Base-by-base conservation (phyloP, 1,140 invertebrate species). In the Diorhabda elongata region DNA sequence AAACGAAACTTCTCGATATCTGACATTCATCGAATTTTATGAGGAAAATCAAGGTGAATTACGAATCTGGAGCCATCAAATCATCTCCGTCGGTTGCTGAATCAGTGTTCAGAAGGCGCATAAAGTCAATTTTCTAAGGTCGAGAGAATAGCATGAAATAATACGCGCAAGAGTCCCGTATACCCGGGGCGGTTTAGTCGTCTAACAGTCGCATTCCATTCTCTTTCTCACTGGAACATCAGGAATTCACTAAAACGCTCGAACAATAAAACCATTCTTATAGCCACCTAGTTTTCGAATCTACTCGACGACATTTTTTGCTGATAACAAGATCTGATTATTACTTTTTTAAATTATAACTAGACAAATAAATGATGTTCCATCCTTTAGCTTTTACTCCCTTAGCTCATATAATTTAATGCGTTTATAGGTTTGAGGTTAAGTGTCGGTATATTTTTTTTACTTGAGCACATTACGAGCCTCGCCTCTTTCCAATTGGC, bases 191-290 rank as follows among this genome's bases (percentile, higher is more conserved):
- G 42, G 42, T 44, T 7, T 61, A 57, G 68, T 69, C 68, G 68
- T 63, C 68, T 43, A 56, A 42, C 41, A 42, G 68, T 69, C 68
- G 68, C 68, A 44, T 44, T 68, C 6, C 26, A 26, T 26, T 52
- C 47, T 6, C 47, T 52, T 5, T 52, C 47, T 8, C 47, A 8
- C 47, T n/a, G 47, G 61, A 58, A 69, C 56, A 58, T 57, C 52
- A 26, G 47, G 59, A 64, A 56, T 64, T 72, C 67, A 58, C 70
- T 61, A 58, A 64, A 45, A 70, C 73, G 70, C 72, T 74, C 71
- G 69, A 72, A 64, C 70, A 73, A 74, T 74, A 74, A 74, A 73
- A 73, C 67, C 72, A 67, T 73, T 71, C 67, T 66, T 58, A 58
- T 65, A 61, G 61, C 64, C 70, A 68, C 67, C 69, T 69, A 64